Percentiles rank a stretch among this genome's conserved stretches.
phyloP scores from a whole-genome alignment of 2,888 invertebrate genomes.

The Amiota minor region DNA sequence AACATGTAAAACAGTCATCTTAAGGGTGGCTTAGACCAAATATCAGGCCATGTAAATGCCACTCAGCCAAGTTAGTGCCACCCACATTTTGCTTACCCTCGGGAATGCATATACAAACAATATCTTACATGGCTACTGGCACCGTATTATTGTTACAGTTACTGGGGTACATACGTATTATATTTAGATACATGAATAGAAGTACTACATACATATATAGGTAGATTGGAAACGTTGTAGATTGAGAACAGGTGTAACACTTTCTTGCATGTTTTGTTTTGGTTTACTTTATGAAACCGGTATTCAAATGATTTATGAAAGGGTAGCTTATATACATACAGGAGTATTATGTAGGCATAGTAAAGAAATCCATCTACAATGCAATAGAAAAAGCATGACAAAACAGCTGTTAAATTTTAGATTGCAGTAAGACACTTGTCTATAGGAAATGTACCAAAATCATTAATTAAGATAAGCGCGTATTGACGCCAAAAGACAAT shows the following conservation, averaged over 20 bases:
- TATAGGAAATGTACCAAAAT: no score
- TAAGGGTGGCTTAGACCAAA: not conserved
- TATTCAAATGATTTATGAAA: not conserved
- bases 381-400: no score
- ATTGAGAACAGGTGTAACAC: slow-evolving; percentile 18
- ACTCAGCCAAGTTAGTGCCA: not conserved
- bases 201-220: no score
- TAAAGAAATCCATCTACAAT: no score
- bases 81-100: not conserved
- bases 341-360: no score
- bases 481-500: no score
- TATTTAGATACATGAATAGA: not conserved
- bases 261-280: not conserved
- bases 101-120: not conserved
- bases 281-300: not conserved
- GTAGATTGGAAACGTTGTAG: not conserved
- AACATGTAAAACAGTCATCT: slow-evolving; percentile 5
- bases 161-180: not conserved
- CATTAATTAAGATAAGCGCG: no score
- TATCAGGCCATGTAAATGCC: not conserved
- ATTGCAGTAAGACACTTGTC: no score
- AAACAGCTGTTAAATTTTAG: no score
- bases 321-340: not conserved
- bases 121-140: not conserved
- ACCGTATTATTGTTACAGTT: not conserved